Evolutionary conservation across 2,113 vertebrate genomes (phyloP).

Genomic region (Ploceus nigricollis): DNA sequence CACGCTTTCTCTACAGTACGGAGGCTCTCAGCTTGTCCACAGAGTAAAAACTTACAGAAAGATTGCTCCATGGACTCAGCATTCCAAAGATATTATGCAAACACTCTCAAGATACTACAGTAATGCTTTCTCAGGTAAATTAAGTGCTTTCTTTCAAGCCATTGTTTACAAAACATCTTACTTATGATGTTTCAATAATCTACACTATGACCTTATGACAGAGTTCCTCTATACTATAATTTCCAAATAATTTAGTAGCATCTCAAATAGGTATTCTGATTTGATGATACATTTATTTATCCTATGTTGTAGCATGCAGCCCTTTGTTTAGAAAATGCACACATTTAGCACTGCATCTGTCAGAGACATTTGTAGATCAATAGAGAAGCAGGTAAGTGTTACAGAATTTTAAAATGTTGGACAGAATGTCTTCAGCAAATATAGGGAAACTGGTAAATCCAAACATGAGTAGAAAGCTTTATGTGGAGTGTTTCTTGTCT

Average conservation of each 20-base stretch:
- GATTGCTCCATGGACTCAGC: constrained; percentile 96
- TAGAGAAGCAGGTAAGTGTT: neutral
- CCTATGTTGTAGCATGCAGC: neutral
- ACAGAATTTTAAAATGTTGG: neutral
- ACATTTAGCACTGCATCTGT: neutral
- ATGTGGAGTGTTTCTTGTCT: neutral
- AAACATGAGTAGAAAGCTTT: neutral
- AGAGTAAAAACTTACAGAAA: constrained; percentile 97
- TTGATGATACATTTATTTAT: neutral
- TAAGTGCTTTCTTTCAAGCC: neutral
- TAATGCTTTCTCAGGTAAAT: constrained; percentile 94
- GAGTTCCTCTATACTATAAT: neutral
- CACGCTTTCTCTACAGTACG: constrained; percentile 93
- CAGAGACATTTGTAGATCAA: neutral
- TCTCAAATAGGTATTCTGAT: neutral
- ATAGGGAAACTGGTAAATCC: neutral
- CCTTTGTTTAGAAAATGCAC: neutral
- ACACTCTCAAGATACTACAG: constrained; percentile 95
- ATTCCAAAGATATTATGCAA: constrained; percentile 98
- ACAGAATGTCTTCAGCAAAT: neutral
- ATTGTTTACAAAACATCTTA: neutral
- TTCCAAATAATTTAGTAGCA: neutral
- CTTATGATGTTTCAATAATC: neutral
- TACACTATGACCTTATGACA: neutral
- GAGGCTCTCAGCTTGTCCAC: constrained; percentile 96